Conservation (phyloP, 2,113 vertebrate genomes). For the Lanius collurio region DNA sequence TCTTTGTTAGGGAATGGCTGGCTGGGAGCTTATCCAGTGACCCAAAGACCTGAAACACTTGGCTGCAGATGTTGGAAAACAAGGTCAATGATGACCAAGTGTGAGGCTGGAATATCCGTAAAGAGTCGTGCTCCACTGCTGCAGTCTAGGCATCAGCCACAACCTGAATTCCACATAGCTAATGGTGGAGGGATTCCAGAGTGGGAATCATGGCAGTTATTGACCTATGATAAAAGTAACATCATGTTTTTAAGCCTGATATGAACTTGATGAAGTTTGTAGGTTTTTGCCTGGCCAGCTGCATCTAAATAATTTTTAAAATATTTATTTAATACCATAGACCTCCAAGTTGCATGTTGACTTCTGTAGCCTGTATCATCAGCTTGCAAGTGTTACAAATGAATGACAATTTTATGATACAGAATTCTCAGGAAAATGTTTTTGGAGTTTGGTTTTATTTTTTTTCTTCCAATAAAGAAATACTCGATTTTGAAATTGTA, state of each 20-base stretch:
- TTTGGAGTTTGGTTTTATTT: not conserved
- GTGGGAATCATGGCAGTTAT: not conserved
- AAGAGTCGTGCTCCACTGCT: not conserved
- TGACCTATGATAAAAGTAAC: not conserved
- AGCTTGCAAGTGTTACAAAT: slow-evolving; percentile 54
- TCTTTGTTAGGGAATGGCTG: not conserved
- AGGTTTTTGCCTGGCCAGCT: slow-evolving; percentile 41
- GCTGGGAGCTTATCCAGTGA: not conserved
- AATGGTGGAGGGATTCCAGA: not conserved
- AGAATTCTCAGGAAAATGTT: slow-evolving; percentile 79
- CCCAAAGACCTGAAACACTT: not conserved
- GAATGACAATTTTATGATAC: slow-evolving; percentile 55
- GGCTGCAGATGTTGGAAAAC: not conserved
- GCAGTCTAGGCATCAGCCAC: not conserved
- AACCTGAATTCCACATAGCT: not conserved
- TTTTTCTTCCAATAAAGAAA: slow-evolving; percentile 60
- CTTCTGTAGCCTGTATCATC: slow-evolving; percentile 20
- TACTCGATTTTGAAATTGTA: slow-evolving; percentile 74
- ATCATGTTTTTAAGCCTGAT: not conserved
- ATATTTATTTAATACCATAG: slow-evolving; percentile 50
- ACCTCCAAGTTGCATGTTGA: slow-evolving; percentile 59
- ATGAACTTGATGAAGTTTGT: not conserved
- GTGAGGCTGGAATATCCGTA: not conserved
- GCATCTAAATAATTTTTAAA: slow-evolving; percentile 27
- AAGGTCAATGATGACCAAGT: not conserved